Conservation (phyloP, 2,113 vertebrate genomes). For the Mastomys natalensis region DNA sequence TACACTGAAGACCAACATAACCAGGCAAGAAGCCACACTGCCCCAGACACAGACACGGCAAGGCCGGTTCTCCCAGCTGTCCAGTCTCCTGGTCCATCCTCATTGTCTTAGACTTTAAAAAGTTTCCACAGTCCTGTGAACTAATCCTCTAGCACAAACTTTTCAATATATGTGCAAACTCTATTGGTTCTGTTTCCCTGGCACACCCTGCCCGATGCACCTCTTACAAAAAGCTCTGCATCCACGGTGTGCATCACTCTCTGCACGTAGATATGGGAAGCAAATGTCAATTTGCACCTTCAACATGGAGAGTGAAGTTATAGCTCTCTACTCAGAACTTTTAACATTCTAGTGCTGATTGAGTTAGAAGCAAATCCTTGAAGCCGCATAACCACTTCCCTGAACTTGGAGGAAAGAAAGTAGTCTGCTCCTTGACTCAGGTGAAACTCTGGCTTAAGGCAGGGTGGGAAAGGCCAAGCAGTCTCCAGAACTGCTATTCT, state of each 20-base stretch:
- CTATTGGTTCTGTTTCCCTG: neutral
- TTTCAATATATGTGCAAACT: neutral
- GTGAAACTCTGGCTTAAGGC: neutral
- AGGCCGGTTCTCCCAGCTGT: neutral
- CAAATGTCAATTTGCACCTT: neutral
- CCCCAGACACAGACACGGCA: neutral
- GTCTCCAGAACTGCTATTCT: neutral
- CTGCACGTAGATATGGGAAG: neutral
- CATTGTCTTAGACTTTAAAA: neutral
- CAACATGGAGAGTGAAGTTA: neutral
- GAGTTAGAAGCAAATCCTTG: neutral
- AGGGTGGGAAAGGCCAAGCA: neutral
- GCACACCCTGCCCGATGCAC: neutral
- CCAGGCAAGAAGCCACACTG: neutral
- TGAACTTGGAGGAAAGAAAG: neutral
- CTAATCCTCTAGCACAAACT: conserved; percentile 9
- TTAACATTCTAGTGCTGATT: neutral
- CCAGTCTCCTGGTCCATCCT: neutral
- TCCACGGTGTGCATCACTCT: neutral
- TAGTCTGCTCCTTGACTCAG: neutral
- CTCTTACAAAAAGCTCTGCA: neutral
- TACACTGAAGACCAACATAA: neutral
- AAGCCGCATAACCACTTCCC: neutral
- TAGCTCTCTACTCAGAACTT: neutral
- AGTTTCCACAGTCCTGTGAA: neutral